These are phyloP conservation scores for Polypedilum pembai DNA, from an alignment of 1,140 invertebrate genomes.

Conservation along the genomic window DNA sequence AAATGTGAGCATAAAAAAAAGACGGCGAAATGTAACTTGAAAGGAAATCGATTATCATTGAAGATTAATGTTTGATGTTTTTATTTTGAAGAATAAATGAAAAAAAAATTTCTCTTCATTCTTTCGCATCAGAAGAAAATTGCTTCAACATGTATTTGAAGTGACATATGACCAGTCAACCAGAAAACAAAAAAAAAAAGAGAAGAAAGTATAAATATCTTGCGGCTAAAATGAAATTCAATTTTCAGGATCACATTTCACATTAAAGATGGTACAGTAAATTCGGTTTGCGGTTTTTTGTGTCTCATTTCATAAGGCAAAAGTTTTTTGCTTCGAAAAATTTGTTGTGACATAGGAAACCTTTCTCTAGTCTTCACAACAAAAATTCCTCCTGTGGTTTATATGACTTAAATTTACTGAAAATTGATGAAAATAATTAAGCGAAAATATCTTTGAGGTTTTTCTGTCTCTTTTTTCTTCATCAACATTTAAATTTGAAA, in stretches of 20 bases:
- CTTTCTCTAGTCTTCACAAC: not conserved
- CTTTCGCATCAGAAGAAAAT: not conserved
- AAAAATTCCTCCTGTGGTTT: not conserved
- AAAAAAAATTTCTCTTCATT: not conserved
- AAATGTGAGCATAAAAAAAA: too few relatives aligned
- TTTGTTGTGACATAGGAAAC: not conserved
- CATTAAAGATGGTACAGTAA: not conserved
- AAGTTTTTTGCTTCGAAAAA: too few relatives aligned
- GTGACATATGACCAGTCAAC: constrained; percentile 16
- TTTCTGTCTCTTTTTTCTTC: not conserved
- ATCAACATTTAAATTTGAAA: not conserved
- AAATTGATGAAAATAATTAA: not conserved
- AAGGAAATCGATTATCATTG: constrained; percentile 18
- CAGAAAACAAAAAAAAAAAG: not conserved
- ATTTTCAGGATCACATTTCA: constrained; percentile 3
- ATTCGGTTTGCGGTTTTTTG: constrained; percentile 14
- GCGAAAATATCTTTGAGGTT: not conserved
- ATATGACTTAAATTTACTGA: not conserved
- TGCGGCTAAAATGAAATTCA: not conserved
- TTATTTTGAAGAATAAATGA: not conserved
- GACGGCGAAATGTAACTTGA: not conserved
- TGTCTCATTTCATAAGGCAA: too few relatives aligned
- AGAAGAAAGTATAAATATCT: not conserved
- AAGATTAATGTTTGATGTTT: constrained; percentile 13
- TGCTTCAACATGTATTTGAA: not conserved